Base-by-base conservation (phyloP, 2,797 vertebrate species). In the Coendou prehensilis region DNA sequence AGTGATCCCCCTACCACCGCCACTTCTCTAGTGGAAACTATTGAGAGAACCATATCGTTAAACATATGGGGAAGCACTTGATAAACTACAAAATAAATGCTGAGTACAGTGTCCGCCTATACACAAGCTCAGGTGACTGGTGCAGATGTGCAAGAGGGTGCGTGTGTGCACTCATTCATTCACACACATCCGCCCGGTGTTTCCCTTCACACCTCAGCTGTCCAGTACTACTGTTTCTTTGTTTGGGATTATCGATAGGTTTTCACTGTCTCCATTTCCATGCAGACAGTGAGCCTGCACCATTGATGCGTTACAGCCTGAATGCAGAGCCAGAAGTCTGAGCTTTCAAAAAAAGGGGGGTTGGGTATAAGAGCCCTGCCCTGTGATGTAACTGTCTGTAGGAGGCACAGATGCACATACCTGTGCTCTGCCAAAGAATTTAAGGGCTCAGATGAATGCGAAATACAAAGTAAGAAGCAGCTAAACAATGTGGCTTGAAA, bases 281-380 rank as follows among this genome's bases (percentile, higher is more conserved):
- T 67, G 87, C 41, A 85, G 63, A 11, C 28, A 54, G 26, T 64
- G 81, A 92, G 87, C 85, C 81, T 79, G 28, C 64, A 5, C 18
- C 50, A 47, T 37, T 75, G 87, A 82, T 33, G 71, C n/a, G 23
- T 54, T 82, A 57, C 61, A 57, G 57, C 37, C 56, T 76, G 56
- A 94, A 89, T 69, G n/a, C 89, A 90, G 73, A 96, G 56, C n/a
- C 73, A 71, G 91, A 81, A 45, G 30, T 84, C 33, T 80, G 69
- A 91, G 22, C 11, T 81, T 80, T 57, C n/a, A 86, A 61, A 87
- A 95, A 54, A 87, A 82, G 83, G 1, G 83, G 4, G 11, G 63
- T 9, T 9, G 22, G 81, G 20, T 3, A 69, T 26, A 80, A 90
- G 57, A 50, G n/a, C 63, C 17, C 47, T 28, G 13, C 14, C n/a